Evolutionary conservation across 2,797 vertebrate genomes (phyloP).

Genomic region (Rhinella marina): DNA sequence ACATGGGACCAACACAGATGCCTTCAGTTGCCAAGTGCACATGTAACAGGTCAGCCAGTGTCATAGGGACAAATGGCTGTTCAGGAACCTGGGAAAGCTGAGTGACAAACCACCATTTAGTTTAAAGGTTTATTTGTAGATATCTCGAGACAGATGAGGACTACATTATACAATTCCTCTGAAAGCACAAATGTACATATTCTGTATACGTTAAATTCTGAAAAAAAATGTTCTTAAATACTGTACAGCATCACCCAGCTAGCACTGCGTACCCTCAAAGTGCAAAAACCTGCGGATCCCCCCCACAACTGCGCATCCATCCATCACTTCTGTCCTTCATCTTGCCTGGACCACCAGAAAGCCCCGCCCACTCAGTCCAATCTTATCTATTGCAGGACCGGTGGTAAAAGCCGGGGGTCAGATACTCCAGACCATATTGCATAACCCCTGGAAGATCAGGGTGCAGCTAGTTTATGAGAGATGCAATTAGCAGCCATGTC

Average conservation of each 20-base stretch:
- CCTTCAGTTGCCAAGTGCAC: no score
- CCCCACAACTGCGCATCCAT: constrained; percentile 15
- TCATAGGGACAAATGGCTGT: background rate
- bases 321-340: background rate
- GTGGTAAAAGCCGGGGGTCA: background rate
- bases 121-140: constrained; percentile 60
- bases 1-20: no score
- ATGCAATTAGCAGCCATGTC: constrained; percentile 43
- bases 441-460: constrained; percentile 22
- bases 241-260: constrained; percentile 56
- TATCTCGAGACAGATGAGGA: constrained; percentile 59
- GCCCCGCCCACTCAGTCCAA: background rate
- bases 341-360: constrained; percentile 20
- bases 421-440: background rate
- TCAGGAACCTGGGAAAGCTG: background rate
- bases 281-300: constrained; percentile 40
- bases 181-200: constrained; percentile 59
- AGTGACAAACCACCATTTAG: background rate
- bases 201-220: constrained; percentile 38
- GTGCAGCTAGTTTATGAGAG: constrained; percentile 38
- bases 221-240: constrained; percentile 56
- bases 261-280: constrained; percentile 51
- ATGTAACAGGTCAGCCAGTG: no score
- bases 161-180: constrained; percentile 59
- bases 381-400: constrained; percentile 26